These are phyloP conservation scores for Lasioglossum albipes DNA, from an alignment of 1,140 invertebrate genomes.

Conservation along the genomic window DNA sequence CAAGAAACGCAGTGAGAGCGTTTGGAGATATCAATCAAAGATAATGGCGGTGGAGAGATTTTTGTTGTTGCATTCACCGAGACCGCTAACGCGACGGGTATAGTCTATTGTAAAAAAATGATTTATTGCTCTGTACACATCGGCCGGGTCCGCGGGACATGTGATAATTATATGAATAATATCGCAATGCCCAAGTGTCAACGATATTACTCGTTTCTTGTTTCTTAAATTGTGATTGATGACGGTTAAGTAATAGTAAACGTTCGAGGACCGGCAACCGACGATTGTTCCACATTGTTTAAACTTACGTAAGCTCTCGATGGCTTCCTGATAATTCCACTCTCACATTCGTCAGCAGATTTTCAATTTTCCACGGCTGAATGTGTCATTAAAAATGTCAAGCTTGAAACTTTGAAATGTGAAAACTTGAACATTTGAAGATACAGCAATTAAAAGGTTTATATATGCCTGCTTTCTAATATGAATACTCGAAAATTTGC, in stretches of 20 bases:
- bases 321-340: background rate
- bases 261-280: constrained; percentile 13
- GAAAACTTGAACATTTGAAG: background rate
- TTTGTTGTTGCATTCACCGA: constrained; percentile 30
- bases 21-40: constrained; percentile 48
- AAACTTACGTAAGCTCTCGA: background rate
- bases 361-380: too few relatives aligned
- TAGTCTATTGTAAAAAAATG: constrained; percentile 30
- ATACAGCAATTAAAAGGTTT: background rate
- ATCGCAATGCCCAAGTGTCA: constrained; percentile 15
- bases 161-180: constrained; percentile 36
- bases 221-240: constrained; percentile 33
- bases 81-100: background rate
- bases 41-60: constrained; percentile 37
- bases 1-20: constrained; percentile 36
- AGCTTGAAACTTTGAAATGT: background rate
- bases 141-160: background rate
- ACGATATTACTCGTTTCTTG: constrained; percentile 37
- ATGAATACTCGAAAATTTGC: background rate
- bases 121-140: constrained; percentile 42
- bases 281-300: background rate
- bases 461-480: too few relatives aligned
- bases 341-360: too few relatives aligned
- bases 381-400: too few relatives aligned
- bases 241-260: constrained; percentile 12